Base-by-base conservation (phyloP, 2,113 vertebrate species). In the human region DNA sequence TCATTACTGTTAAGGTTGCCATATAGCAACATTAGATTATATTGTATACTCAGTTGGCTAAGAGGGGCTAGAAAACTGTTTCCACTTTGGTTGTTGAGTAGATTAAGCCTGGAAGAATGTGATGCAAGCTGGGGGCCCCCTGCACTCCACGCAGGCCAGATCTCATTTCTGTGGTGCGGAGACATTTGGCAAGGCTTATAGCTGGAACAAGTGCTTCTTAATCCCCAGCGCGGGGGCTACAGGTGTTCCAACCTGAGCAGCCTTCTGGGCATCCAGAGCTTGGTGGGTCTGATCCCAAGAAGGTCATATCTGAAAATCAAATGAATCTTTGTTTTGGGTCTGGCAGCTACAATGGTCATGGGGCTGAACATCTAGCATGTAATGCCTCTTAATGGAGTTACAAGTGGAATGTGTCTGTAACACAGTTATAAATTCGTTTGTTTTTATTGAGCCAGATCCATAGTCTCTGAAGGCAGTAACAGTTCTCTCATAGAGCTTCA, bases 381-480 rank as follows among this genome's bases (percentile, higher is more conserved):
- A 81, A 80, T 14, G 6, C 32, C 17, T 93, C 75, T 78, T 68
- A 30, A 48, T 20, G 2, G 30, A 43, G 61, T 80, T 66, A 25
- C 61, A 48, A 66, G 43, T 32, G n/a, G 83, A 93, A 59, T 76
- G 73, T 78, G 83, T 66, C 91, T 88, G 64, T 43, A 76, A 88
- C 50, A 45, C 25, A 72, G 35, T 68, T 96, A 93, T 66, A 95
- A 80, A 78, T 61, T 52, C 59, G 35, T 92, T 87, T 96, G 89
- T 90, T 97, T 98, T 95, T 78, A 43, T 81, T 84, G 83, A 96
- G 61, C 50, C 35, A 61, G 90, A 88, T 79, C 72, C 80, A 59
- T 66, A 45, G 12, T 86, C 92, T 96, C 96, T 59, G 83, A 86
- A 86, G 0, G 5, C 90, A 75, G 82, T 68, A 86, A 96, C 79